phyloP scores from a whole-genome alignment of 2,113 vertebrate genomes.

The Cricetomys ansorgei region DNA sequence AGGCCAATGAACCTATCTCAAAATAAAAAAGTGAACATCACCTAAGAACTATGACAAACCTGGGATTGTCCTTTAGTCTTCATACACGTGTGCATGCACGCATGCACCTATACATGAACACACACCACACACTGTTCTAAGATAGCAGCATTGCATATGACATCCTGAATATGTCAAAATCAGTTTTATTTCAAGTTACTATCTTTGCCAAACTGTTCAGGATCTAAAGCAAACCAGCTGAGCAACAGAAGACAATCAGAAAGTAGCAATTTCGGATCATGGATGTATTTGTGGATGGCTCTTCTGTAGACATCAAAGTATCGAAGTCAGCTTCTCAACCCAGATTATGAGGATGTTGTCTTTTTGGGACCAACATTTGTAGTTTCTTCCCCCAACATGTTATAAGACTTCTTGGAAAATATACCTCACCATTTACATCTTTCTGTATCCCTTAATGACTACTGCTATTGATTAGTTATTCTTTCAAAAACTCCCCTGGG shows the following conservation, averaged over 20 bases:
- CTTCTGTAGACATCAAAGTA: background rate
- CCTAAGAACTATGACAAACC: background rate
- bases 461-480: background rate
- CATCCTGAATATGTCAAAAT: background rate
- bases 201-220: background rate
- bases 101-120: background rate
- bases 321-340: background rate
- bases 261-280: background rate
- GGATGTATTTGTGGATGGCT: background rate
- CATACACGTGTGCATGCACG: background rate
- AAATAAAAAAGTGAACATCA: background rate
- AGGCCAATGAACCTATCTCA: background rate
- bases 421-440: background rate
- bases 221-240: background rate
- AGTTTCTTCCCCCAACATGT: background rate
- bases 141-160: background rate
- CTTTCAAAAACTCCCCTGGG: background rate
- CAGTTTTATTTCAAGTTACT: conserved; percentile 29
- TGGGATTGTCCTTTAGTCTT: background rate
- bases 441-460: background rate
- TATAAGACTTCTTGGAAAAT: background rate
- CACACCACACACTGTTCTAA: background rate
- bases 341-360: background rate
- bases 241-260: background rate
- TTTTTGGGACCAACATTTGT: background rate